These are phyloP conservation scores for Pomatostomus ruficeps DNA, from an alignment of 2,113 vertebrate genomes.

Conservation along the genomic window DNA sequence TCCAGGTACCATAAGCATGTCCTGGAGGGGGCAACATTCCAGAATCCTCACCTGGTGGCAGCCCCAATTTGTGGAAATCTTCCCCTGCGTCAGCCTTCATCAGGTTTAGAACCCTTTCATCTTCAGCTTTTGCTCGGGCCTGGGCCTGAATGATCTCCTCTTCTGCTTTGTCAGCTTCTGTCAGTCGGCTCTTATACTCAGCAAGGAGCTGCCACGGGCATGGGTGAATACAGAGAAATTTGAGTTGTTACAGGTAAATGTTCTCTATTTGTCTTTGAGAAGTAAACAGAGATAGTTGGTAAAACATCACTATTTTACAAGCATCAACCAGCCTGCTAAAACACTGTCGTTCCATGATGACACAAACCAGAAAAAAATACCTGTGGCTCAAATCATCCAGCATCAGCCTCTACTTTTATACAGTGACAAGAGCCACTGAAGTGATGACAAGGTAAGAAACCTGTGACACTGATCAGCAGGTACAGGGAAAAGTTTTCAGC, in stretches of 20 bases:
- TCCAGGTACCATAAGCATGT: background rate
- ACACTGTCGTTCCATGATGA: background rate
- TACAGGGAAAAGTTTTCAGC: background rate
- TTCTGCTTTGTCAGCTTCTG: slow-evolving; percentile 77
- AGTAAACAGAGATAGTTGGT: background rate
- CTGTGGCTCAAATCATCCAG: background rate
- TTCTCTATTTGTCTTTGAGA: background rate
- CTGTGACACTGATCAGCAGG: background rate
- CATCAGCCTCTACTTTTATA: background rate
- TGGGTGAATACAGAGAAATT: background rate
- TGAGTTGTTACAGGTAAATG: background rate
- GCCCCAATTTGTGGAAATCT: slow-evolving; percentile 7
- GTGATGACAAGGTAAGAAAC: background rate
- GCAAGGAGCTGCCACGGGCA: slow-evolving; percentile 62
- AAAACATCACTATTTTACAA: background rate
- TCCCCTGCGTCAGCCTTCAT: slow-evolving; percentile 37
- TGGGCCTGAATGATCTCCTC: slow-evolving; percentile 80
- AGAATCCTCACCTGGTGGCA: slow-evolving; percentile 77
- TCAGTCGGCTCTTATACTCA: slow-evolving; percentile 64
- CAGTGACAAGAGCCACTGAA: background rate
- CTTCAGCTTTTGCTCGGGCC: slow-evolving; percentile 67
- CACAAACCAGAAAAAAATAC: background rate
- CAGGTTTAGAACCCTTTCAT: slow-evolving; percentile 55
- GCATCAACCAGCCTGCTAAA: background rate
- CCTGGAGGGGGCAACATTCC: background rate